These are phyloP conservation scores for Achroia grisella DNA, from an alignment of 1,140 invertebrate genomes.

Conservation along the genomic window DNA sequence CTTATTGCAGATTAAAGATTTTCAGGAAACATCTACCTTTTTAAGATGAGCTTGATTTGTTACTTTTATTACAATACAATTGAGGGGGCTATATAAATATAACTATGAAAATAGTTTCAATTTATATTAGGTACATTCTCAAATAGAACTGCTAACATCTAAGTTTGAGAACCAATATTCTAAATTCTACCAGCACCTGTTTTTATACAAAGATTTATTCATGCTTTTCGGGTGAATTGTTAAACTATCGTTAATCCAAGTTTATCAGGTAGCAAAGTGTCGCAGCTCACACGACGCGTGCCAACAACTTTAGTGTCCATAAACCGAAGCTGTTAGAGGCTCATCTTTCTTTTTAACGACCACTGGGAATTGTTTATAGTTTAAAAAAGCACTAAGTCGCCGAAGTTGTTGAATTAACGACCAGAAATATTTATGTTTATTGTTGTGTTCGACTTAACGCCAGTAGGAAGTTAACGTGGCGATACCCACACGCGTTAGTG, in stretches of 20 bases:
- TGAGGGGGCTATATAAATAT: no score
- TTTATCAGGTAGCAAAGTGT: slow-evolving; percentile 29
- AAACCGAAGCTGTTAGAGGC: slow-evolving; percentile 57
- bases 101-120: no score
- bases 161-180: no score
- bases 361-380: slow-evolving; percentile 59
- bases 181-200: no score
- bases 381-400: slow-evolving; percentile 44
- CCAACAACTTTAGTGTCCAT: slow-evolving; percentile 60
- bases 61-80: no score
- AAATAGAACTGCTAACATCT: no score
- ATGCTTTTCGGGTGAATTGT: neutral
- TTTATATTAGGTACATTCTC: no score
- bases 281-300: slow-evolving; percentile 42
- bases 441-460: slow-evolving; percentile 17
- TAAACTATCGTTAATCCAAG: neutral
- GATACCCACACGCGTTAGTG: slow-evolving; percentile 5
- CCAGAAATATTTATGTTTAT: slow-evolving; percentile 53
- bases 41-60: no score
- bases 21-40: no score
- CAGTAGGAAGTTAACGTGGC: slow-evolving; percentile 11
- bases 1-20: no score
- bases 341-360: slow-evolving; percentile 69
- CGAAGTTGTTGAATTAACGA: slow-evolving; percentile 37
- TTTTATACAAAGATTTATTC: no score